A percentile compares a stretch with the other conserved stretches of the same genome.
Evolutionary conservation across 2,113 vertebrate genomes (phyloP).

Genomic region (Syngnathus scovelli): DNA sequence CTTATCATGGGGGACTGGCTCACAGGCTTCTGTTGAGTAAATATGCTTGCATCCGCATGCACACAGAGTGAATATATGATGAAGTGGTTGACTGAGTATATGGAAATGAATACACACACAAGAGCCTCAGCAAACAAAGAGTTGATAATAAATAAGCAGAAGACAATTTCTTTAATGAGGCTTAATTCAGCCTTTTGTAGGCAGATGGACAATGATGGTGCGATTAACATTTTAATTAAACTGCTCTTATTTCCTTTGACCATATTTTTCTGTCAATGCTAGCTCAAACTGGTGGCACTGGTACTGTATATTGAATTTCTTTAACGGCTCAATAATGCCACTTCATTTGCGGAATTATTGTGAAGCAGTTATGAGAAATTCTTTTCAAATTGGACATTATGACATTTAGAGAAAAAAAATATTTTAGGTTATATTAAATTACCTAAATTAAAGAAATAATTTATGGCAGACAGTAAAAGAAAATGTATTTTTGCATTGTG

Average conservation of each 20-base stretch:
- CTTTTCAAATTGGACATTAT: background rate
- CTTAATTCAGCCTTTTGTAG: constrained; percentile 38
- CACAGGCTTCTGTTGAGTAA: constrained; percentile 56
- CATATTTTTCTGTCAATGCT: constrained; percentile 43
- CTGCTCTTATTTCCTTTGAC: constrained; percentile 46
- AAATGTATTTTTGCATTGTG: too few relatives aligned
- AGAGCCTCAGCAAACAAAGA: constrained; percentile 53
- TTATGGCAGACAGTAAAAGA: too few relatives aligned
- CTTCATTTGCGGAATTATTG: constrained; percentile 14
- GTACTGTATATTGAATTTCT: constrained; percentile 7
- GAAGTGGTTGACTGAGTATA: constrained; percentile 24
- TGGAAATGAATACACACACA: constrained; percentile 6
- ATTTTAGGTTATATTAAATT: too few relatives aligned
- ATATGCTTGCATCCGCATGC: constrained; percentile 30
- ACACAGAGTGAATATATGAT: constrained; percentile 49
- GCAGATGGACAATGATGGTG: constrained; percentile 42
- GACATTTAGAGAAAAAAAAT: too few relatives aligned
- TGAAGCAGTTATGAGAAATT: constrained; percentile 11
- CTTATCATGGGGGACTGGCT: constrained; percentile 32
- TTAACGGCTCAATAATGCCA: constrained; percentile 8
- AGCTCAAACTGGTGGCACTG: constrained; percentile 21
- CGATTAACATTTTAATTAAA: constrained; percentile 62
- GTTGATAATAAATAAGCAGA: constrained; percentile 43
- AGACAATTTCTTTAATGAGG: constrained; percentile 33
- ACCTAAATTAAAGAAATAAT: too few relatives aligned